Conservation (phyloP, 64 coral and sea anemone species). For the Dendrophyllia cribrosa region DNA sequence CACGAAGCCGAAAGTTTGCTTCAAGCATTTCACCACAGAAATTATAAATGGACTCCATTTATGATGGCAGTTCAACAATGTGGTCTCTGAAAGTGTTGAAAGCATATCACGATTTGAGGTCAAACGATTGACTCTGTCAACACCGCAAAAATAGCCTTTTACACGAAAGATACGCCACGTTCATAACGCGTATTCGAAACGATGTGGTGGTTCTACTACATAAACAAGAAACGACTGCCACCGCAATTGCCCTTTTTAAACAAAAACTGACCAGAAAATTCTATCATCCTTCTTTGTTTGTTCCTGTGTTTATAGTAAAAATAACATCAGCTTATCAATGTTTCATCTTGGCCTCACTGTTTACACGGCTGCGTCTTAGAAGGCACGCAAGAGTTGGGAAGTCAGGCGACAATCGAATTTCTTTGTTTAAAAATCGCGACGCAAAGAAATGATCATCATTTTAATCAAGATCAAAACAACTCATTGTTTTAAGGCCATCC, state of each 20-base stretch:
- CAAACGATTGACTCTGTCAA: slow-evolving; percentile 6
- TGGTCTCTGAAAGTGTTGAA: background rate
- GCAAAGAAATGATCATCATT: background rate
- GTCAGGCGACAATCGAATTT: background rate
- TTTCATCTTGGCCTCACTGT: background rate
- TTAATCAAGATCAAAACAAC: slow-evolving; percentile 6
- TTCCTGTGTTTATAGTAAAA: background rate
- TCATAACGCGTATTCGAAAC: background rate
- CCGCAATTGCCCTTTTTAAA: background rate
- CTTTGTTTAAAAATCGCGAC: background rate
- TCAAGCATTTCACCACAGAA: background rate
- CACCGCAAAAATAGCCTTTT: slow-evolving; percentile 3
- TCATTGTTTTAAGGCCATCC: background rate
- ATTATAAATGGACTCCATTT: too few relatives aligned
- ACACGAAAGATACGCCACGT: background rate
- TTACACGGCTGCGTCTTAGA: slow-evolving; percentile 4
- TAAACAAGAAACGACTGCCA: background rate
- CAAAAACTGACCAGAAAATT: slow-evolving; percentile 6
- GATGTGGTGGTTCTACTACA: background rate
- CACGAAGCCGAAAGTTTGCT: background rate
- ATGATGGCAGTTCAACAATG: too few relatives aligned
- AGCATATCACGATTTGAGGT: background rate
- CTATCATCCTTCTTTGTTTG: background rate
- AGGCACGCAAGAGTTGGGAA: background rate
- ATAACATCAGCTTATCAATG: background rate